Percentiles rank a stretch among this genome's conserved stretches.
Conservation (phyloP, 2,888 invertebrate species). For the Epinotia demarniana region DNA sequence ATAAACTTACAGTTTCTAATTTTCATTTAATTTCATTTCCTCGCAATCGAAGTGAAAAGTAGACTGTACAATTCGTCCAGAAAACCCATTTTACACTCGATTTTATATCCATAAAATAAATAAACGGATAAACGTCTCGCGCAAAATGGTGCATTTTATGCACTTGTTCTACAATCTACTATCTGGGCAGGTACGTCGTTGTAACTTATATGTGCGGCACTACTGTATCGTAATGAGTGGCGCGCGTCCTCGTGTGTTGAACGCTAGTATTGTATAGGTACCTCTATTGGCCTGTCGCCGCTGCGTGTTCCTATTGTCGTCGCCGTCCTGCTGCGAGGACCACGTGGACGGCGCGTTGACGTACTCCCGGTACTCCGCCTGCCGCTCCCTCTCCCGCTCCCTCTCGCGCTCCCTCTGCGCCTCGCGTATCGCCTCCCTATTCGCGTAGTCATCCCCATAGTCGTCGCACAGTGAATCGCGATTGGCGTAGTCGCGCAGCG, state of each 20-base stretch:
- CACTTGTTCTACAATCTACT: too few relatives aligned
- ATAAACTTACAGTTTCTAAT: too few relatives aligned
- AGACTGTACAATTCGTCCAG: too few relatives aligned
- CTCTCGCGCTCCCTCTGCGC: conserved; percentile 75
- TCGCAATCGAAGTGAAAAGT: too few relatives aligned
- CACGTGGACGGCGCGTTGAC: conserved; percentile 78
- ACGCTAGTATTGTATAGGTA: conserved; percentile 49
- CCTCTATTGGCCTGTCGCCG: conserved; percentile 71
- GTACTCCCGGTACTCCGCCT: conserved; percentile 76
- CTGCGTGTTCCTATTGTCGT: conserved; percentile 77
- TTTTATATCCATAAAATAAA: too few relatives aligned
- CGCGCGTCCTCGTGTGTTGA: too few relatives aligned
- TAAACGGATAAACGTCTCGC: too few relatives aligned
- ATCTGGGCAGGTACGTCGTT: too few relatives aligned
- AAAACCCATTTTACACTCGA: too few relatives aligned
- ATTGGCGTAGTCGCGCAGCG: conserved; percentile 76
- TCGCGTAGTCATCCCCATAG: conserved; percentile 82
- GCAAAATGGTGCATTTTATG: too few relatives aligned
- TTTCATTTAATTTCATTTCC: not conserved
- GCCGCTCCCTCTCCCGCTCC: conserved; percentile 68
- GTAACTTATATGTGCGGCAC: too few relatives aligned
- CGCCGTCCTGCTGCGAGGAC: conserved; percentile 64
- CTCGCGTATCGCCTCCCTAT: conserved; percentile 80
- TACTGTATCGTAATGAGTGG: too few relatives aligned
- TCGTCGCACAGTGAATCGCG: conserved; percentile 79